Evolutionary conservation across 2,888 invertebrate genomes (phyloP), one percentile per base, ranked within the genome.

Genomic region (Xylota segnis): DNA sequence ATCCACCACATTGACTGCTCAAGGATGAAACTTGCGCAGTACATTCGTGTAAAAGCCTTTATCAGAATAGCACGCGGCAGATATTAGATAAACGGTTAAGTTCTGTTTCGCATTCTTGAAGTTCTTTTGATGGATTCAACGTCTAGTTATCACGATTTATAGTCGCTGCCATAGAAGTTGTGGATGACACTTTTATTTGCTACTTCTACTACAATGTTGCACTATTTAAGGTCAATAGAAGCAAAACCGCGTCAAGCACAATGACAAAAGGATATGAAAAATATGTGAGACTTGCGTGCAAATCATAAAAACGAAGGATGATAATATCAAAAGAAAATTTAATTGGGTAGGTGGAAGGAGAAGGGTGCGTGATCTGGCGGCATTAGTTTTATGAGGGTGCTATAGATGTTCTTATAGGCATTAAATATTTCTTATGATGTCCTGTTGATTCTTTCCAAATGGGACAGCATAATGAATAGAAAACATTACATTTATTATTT

Each of bases 11-110:
- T 37, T 74, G 50, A 18, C 23, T 61, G 59, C 14, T 74, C 40
- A 54, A 66, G 74, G 56, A 56, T 43, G 54, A 54, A 68, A 16
- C 68, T 56, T 68, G 68, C 68, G 68, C 68, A 68, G 68, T 68
- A 56, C 56, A 56, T 14, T 56, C 56, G 29, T 29, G 16, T 14
- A 14, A 10, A 40, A 27, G 23, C 14, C 27, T 52, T n/a, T 66
- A 52, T 50, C 52, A 52, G 37, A 50, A 40, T n/a, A 27, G 52
- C 66, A 37, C 66, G 52, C 37, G 50, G 52, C 7, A 27, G 52
- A 52, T 52, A 66, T 66, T 5, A 40, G 52, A 23, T 52, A 65
- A 50, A 32, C 34, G 18, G 12, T 7, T 34, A 37, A 23, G 5
- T 32, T 50, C n/a, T 9, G 18, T 50, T 50, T 50, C 34, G 12